Evolutionary conservation across 1,140 invertebrate species (phyloP).

Genomic region (Pseudomyrmex concolor): DNA sequence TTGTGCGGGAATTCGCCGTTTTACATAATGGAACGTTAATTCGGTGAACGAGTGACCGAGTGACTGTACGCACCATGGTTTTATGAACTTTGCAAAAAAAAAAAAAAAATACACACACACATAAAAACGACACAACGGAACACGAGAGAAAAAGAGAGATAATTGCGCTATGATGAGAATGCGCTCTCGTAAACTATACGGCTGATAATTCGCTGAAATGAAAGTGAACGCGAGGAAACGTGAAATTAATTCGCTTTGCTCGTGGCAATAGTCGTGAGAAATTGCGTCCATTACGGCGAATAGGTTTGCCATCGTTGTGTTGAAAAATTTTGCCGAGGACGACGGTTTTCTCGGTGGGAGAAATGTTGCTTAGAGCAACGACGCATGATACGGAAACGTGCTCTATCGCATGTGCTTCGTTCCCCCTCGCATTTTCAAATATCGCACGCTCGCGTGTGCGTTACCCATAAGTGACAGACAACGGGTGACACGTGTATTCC

Average conservation of each 20-base stretch:
- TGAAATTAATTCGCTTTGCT: conserved; percentile 51
- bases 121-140: too few species aligned
- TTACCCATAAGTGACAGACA: conserved; percentile 48
- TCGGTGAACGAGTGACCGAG: conserved; percentile 15
- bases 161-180: conserved; percentile 35
- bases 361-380: conserved; percentile 31
- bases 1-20: conserved; percentile 48
- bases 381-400: conserved; percentile 26
- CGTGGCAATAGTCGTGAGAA: conserved; percentile 44
- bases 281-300: conserved; percentile 12
- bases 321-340: conserved; percentile 16
- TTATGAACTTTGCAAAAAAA: background rate
- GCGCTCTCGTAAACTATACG: conserved; percentile 10
- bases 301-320: conserved; percentile 13
- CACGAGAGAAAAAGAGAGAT: conserved; percentile 6
- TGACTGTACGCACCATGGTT: conserved; percentile 16
- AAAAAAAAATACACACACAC: background rate
- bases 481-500: conserved; percentile 50
- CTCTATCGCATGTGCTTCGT: conserved; percentile 23
- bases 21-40: conserved; percentile 46
- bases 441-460: conserved; percentile 37
- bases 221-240: conserved; percentile 13
- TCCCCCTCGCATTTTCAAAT: conserved; percentile 41
- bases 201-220: conserved; percentile 46
- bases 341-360: background rate